phyloP scores from a whole-genome alignment of 2,888 invertebrate genomes.

The Cephonodes hylas region DNA sequence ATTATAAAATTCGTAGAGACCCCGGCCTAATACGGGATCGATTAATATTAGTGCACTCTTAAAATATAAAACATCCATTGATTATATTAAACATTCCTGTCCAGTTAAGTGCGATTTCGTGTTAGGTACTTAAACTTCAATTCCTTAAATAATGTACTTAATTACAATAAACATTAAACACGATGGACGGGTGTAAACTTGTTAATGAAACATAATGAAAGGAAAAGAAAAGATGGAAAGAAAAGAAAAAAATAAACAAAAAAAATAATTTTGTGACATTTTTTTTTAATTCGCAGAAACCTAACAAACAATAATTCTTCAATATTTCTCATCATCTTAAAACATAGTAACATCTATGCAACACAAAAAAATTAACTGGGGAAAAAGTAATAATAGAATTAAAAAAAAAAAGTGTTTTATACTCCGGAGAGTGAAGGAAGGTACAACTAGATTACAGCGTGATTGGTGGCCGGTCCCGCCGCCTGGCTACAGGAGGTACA shows the following conservation, averaged over 20 bases:
- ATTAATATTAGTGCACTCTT: conserved; percentile 63
- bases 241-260: conserved; percentile 66
- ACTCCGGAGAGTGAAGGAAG: conserved; percentile 78
- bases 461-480: conserved; percentile 65
- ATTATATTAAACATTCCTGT: conserved; percentile 64
- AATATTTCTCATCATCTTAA: conserved; percentile 74
- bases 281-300: conserved; percentile 81
- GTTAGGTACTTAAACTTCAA: conserved; percentile 70
- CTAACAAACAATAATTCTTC: conserved; percentile 81
- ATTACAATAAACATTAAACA: conserved; percentile 75
- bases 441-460: conserved; percentile 76
- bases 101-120: conserved; percentile 66
- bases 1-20: conserved; percentile 69
- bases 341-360: conserved; percentile 83
- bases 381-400: conserved; percentile 71
- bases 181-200: conserved; percentile 81
- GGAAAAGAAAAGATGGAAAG: conserved; percentile 38
- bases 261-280: conserved; percentile 76
- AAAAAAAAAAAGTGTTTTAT: conserved; percentile 73
- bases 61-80: conserved; percentile 70
- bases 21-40: conserved; percentile 40
- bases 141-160: conserved; percentile 74
- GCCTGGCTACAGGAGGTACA: conserved; percentile 66
- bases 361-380: conserved; percentile 79
- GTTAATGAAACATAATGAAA: conserved; percentile 57